phyloP scores from a whole-genome alignment of 2,888 invertebrate genomes.

The Lucinisca nassula region DNA sequence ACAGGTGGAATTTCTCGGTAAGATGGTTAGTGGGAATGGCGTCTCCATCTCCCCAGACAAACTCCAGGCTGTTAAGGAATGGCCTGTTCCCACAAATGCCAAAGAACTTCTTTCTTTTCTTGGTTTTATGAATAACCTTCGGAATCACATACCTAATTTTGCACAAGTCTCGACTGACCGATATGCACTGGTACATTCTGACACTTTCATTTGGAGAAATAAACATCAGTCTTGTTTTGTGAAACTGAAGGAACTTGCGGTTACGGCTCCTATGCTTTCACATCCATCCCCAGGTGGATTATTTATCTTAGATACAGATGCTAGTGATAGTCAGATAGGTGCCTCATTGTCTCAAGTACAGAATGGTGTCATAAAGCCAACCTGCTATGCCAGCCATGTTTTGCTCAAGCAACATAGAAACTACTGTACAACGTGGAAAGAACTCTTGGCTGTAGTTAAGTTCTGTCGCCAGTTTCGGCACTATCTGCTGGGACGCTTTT shows the following conservation, averaged over 20 bases:
- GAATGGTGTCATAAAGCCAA: constrained; percentile 24
- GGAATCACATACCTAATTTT: background rate
- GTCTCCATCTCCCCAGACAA: background rate
- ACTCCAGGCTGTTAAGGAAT: background rate
- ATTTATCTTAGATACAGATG: background rate
- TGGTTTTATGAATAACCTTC: constrained; percentile 28
- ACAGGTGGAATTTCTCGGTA: background rate
- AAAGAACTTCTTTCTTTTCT: too few relatives aligned
- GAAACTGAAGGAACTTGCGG: background rate
- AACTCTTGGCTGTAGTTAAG: constrained; percentile 42
- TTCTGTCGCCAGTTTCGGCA: constrained; percentile 33
- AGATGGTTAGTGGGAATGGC: constrained; percentile 2
- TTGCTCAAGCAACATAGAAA: constrained; percentile 1
- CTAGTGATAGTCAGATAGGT: background rate
- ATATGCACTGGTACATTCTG: background rate
- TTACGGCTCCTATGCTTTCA: background rate
- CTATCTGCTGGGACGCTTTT: constrained; percentile 19
- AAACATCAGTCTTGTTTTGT: background rate
- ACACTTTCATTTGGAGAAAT: background rate
- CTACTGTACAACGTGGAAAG: constrained; percentile 46
- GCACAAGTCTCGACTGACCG: background rate
- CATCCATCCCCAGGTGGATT: background rate
- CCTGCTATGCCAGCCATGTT: constrained; percentile 18
- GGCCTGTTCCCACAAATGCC: constrained; percentile 2
- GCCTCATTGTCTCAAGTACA: background rate